Evolutionary conservation across 2,888 invertebrate species (phyloP).

Genomic region (Orchesella flavescens): DNA sequence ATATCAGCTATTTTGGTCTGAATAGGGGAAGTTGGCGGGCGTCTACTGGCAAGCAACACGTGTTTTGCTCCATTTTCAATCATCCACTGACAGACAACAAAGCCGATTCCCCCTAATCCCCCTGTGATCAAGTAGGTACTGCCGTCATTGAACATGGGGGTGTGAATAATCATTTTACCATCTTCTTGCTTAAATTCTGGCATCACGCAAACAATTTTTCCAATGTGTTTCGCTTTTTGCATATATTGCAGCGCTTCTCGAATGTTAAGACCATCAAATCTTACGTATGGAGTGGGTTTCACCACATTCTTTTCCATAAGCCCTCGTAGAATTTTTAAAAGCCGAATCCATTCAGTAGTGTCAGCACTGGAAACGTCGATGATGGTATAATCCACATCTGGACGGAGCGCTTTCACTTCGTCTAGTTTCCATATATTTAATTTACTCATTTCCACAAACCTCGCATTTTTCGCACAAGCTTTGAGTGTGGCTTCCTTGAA

Average conservation of each 20-base stretch:
- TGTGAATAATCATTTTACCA: background rate
- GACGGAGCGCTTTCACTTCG: slow-evolving; percentile 47
- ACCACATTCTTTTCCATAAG: background rate
- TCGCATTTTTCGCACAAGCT: slow-evolving; percentile 45
- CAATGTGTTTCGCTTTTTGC: slow-evolving; percentile 55
- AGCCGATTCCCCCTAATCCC: slow-evolving; percentile 49
- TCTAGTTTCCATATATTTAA: slow-evolving; percentile 60
- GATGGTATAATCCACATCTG: slow-evolving; percentile 61
- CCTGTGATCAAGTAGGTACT: slow-evolving; percentile 47
- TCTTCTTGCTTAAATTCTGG: background rate
- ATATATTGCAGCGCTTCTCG: slow-evolving; percentile 40
- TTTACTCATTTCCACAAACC: slow-evolving; percentile 66
- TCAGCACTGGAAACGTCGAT: slow-evolving; percentile 16
- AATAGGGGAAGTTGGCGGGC: background rate
- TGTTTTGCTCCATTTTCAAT: slow-evolving; percentile 27
- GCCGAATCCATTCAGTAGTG: background rate
- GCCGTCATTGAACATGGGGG: slow-evolving; percentile 16
- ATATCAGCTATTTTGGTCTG: slow-evolving; percentile 31
- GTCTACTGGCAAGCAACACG: slow-evolving; percentile 23
- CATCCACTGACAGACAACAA: slow-evolving; percentile 43
- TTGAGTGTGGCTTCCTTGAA: slow-evolving; percentile 63
- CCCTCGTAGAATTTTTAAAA: background rate
- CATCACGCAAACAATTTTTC: slow-evolving; percentile 47
- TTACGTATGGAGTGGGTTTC: slow-evolving; percentile 31
- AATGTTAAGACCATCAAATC: slow-evolving; percentile 40